Conservation (phyloP, 2,113 vertebrate species). For the Callionymus lyra region DNA sequence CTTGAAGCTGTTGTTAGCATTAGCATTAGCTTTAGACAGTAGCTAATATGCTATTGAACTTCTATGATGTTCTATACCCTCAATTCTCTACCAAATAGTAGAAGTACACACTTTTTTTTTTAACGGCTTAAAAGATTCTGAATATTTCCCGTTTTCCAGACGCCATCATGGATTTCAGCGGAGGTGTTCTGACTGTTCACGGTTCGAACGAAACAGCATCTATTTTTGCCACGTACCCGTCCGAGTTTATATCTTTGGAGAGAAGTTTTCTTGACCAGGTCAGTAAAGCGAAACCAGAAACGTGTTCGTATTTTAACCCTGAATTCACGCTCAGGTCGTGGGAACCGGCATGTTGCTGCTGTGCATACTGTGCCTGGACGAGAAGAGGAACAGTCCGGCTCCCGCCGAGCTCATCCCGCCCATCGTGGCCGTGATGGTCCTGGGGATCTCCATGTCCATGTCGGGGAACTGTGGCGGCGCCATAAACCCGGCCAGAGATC, state of each 20-base stretch:
- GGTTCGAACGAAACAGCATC: constrained; percentile 77
- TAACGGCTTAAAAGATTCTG: no score
- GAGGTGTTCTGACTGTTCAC: constrained; percentile 60
- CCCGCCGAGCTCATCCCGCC: constrained; percentile 66
- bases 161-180: constrained; percentile 68
- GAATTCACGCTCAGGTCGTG: constrained; percentile 56
- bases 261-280: constrained; percentile 77
- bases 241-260: constrained; percentile 50
- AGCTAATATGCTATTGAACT: no score
- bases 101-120: no score
- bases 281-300: constrained; percentile 10
- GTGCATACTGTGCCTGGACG: constrained; percentile 65
- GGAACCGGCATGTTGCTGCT: constrained; percentile 67
- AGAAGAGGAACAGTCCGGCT: constrained; percentile 64
- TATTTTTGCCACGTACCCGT: constrained; percentile 79
- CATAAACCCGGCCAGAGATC: constrained; percentile 79
- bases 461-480: constrained; percentile 72
- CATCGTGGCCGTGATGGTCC: constrained; percentile 61
- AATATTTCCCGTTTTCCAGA: constrained; percentile 40
- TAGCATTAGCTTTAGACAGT: no score
- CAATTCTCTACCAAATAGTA: no score
- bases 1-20: no score
- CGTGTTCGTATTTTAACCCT: neutral
- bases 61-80: no score
- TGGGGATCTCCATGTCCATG: constrained; percentile 70